Evolutionary conservation across 2,113 vertebrate genomes (phyloP).

Genomic region (Puffinus mauretanicus): DNA sequence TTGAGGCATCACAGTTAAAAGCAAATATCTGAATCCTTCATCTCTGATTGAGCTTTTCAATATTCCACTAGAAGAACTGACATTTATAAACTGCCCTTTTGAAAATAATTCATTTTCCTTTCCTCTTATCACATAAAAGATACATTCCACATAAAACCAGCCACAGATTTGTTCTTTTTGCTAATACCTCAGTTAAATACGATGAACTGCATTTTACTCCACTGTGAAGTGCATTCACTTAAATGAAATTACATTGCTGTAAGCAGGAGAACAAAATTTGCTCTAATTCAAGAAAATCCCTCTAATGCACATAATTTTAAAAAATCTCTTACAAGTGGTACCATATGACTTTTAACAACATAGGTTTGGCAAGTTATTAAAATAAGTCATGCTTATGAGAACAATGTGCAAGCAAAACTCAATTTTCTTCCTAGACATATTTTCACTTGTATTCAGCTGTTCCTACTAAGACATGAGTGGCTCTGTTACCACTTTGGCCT

Average conservation of each 20-base stretch:
- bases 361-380: neutral
- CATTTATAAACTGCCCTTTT: neutral
- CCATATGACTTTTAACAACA: neutral
- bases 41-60: neutral
- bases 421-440: neutral
- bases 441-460: neutral
- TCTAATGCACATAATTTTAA: neutral
- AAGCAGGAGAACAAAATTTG: neutral
- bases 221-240: neutral
- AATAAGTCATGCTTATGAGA: neutral
- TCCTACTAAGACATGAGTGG: neutral
- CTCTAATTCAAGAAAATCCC: neutral
- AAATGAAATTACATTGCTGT: neutral
- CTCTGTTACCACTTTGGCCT: neutral
- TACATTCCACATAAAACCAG: neutral
- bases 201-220: neutral
- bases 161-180: neutral
- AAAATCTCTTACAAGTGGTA: neutral
- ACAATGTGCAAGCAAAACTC: neutral
- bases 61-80: neutral
- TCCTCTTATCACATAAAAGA: neutral
- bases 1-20: neutral
- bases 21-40: neutral
- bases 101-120: neutral
- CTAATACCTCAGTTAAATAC: neutral